phyloP scores from a whole-genome alignment of 2,888 invertebrate species.

The Drosophila fulvimacula region DNA sequence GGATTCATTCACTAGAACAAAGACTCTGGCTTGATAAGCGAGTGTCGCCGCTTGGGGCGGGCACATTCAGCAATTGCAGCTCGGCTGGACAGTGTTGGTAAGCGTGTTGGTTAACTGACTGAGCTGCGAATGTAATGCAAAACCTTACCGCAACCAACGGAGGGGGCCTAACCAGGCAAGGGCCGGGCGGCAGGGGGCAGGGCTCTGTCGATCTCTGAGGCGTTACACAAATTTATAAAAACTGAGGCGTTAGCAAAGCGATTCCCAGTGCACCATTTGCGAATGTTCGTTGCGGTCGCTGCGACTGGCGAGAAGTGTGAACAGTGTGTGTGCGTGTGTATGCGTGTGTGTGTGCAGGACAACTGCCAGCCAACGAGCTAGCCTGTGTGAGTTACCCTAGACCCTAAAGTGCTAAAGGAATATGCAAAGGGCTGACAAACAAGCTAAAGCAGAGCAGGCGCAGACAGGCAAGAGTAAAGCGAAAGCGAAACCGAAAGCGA shows the following conservation, averaged over 20 bases:
- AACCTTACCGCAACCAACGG: slow-evolving; percentile 70
- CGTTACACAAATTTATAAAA: slow-evolving; percentile 71
- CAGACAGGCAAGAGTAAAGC: slow-evolving; percentile 34
- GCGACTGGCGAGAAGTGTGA: slow-evolving; percentile 5
- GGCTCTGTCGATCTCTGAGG: slow-evolving; percentile 20
- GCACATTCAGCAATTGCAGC: slow-evolving; percentile 47
- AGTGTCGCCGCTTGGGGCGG: slow-evolving; percentile 27
- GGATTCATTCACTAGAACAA: slow-evolving; percentile 40
- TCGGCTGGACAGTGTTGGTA: slow-evolving; percentile 72
- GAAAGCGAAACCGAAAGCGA: slow-evolving; percentile 4
- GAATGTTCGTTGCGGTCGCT: slow-evolving; percentile 64
- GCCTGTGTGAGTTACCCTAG: slow-evolving; percentile 12
- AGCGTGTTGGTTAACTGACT: slow-evolving; percentile 29
- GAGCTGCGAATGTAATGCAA: slow-evolving; percentile 65
- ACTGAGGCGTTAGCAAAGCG: slow-evolving; percentile 51
- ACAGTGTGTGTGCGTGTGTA: background rate
- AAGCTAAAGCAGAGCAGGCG: slow-evolving; percentile 24
- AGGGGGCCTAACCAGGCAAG: background rate
- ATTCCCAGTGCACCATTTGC: slow-evolving; percentile 74
- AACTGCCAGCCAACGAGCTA: slow-evolving; percentile 1
- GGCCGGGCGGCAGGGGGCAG: background rate
- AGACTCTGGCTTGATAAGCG: slow-evolving; percentile 65
- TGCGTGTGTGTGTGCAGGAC: slow-evolving; percentile 1
- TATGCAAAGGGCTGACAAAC: slow-evolving; percentile 83
- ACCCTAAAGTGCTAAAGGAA: slow-evolving; percentile 49